Base-by-base conservation (phyloP, 2,888 invertebrate species). In the Arctia plantaginis region DNA sequence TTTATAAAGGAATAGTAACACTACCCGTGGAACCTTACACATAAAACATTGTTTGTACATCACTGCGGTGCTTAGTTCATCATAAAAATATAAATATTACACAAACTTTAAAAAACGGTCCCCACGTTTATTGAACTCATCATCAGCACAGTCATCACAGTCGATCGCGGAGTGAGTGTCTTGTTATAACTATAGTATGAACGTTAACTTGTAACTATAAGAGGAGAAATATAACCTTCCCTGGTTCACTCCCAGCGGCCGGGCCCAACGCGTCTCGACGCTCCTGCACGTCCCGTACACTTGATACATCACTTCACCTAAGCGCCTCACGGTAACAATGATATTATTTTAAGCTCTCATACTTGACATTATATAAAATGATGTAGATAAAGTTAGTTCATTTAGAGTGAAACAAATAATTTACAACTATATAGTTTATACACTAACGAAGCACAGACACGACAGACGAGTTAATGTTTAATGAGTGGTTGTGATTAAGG, bases 301-400 rank as follows among this genome's bases (percentile, higher is more conserved):
- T 62, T 27, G 67, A 71, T 65, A 67, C 65, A 74, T 68, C 62
- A 59, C 27, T 20, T 65, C 69, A 72, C 47, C 33, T 72, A 76
- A 78, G 80, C 76, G 75, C 74, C 79, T 82, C 79, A 81, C 74
- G 66, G 69, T 71, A 77, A 82, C 76, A 83, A 71, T 83, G 82
- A 83, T 83, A 83, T 83, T 79, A 78, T 76, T 77, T 76, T 83
- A 83, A 83, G 84, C 83, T 83, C 83, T 82, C 82, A 82, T 20
- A 80, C 79, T 82, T 80, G 78, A 83, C 79, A 83, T 78, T 70
- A 47, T 69, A 77, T 71, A 62, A 69, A 71, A 76, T 69, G 68
- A 69, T 65, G 35, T 74, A 65, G 35, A 59, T 69, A 71, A 67
- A 74, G 27, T 70, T 73, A 66, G 66, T 66, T 62, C 3, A 66